Percentiles rank a stretch among this genome's conserved stretches.
phyloP scores from a whole-genome alignment of 1,140 invertebrate genomes.

The Daktulosphaira vitifoliae region DNA sequence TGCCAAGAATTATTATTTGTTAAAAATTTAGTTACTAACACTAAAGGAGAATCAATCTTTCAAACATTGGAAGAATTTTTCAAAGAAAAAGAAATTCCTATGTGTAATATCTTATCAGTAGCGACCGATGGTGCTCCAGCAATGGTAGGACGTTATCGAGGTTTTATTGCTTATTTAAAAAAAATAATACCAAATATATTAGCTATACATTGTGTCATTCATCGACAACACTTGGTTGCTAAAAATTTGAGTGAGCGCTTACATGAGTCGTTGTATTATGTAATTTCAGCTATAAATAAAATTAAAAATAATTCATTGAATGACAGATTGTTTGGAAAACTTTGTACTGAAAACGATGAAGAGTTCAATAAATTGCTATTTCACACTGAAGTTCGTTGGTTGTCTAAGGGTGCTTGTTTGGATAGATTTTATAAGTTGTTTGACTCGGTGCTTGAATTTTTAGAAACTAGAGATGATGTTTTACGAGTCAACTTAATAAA shows the following conservation, averaged over 20 bases:
- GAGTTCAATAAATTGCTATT: constrained; percentile 37
- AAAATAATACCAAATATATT: not conserved
- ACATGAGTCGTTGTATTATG: constrained; percentile 39
- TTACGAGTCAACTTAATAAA: constrained; percentile 38
- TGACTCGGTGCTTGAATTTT: constrained; percentile 41
- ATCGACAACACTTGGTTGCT: no score
- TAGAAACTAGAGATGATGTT: constrained; percentile 39
- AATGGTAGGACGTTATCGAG: constrained; percentile 6
- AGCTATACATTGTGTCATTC: constrained; percentile 27
- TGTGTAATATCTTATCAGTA: constrained; percentile 35
- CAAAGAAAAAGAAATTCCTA: constrained; percentile 15
- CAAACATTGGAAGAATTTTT: constrained; percentile 12
- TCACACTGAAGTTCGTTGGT: constrained; percentile 22
- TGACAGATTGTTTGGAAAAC: constrained; percentile 23
- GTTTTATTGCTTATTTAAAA: constrained; percentile 16
- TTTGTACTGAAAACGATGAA: constrained; percentile 38
- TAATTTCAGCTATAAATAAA: constrained; percentile 41
- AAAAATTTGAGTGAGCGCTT: constrained; percentile 37
- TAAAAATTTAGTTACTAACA: constrained; percentile 7
- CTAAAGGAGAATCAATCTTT: constrained; percentile 27
- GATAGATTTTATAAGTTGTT: constrained; percentile 40
- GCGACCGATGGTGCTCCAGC: constrained; percentile 24
- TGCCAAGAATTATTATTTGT: constrained; percentile 19
- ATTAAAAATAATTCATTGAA: constrained; percentile 38
- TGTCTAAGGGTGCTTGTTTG: constrained; percentile 19